Evolutionary conservation across 2,113 vertebrate species (phyloP), one percentile per base, ranked within the genome.

Genomic region (Forbesichthys papilliferus): DNA sequence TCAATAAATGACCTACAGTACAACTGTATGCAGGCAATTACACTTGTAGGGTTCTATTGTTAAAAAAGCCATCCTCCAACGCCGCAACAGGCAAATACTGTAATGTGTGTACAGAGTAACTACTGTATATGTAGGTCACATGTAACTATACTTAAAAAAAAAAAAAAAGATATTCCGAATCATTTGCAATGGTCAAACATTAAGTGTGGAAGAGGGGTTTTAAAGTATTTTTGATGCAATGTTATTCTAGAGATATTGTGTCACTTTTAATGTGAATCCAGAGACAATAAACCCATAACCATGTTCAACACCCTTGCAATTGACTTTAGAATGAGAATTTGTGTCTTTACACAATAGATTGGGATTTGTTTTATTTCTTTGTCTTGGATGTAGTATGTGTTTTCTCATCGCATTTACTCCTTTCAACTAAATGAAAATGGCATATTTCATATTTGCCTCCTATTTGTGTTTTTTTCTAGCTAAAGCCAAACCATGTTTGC

Each of bases 1-100:
- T 49, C 2, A 60, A 72, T n/a, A 69, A 55, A 74, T 59, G 12
- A 69, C n/a, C 59, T 68, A 33, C 34, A 54, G 36, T 46, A 18
- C 47, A 42, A 68, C n/a, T 54, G 10, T 58, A 65, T 74, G 53
- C 63, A 56, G 57, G 58, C 33, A 27, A 14, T 36, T 54, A 68
- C 11, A 27, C 18, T 42, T 42, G 36, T 42, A 42, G 36, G 36
- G 4, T 42, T 57, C n/a, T 57, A 57, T 20, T 57, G 55, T 57
- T 57, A 57, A 57, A 20, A 27, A 18, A 57, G 13, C 52, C n/a
- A n/a, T 53, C 52, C 3, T 13, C 13, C 52, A 53, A n/a, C 13
- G 14, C 6, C 52, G 12, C 14, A 42, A 5, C 7, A 42, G 36
- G 36, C 36, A 42, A 42, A 42, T 42, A 42, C 27, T 42, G 36